Conservation (phyloP, 2,797 vertebrate species). For the Prunella strophiata region DNA sequence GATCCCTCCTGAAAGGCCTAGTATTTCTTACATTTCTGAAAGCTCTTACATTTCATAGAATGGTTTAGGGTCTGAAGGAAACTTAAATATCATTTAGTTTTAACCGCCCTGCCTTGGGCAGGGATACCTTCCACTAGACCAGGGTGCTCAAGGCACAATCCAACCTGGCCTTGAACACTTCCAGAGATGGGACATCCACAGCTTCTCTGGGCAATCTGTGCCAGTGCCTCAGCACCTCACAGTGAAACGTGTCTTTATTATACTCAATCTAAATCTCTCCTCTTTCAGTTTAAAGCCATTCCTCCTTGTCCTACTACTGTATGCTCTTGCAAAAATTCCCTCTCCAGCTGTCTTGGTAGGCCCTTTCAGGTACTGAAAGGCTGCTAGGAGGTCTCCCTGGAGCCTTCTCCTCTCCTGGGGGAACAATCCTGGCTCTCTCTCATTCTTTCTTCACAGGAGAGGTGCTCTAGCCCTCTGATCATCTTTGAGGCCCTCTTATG, state of each 20-base stretch:
- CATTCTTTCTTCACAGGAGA: not conserved
- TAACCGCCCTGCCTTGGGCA: rapidly evolving
- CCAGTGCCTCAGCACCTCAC: not conserved
- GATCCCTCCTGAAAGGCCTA: not conserved
- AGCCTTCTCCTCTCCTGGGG: not conserved
- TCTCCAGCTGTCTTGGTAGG: not conserved
- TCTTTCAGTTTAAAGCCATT: not conserved
- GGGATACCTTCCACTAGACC: not conserved
- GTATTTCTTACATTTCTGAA: not conserved
- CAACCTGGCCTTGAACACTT: not conserved
- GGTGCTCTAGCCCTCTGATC: not conserved
- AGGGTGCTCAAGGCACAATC: not conserved
- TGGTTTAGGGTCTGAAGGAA: not conserved
- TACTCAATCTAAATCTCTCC: not conserved
- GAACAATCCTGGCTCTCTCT: not conserved
- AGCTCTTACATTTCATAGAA: not conserved
- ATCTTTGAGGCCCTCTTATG: not conserved
- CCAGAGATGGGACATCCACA: not conserved
- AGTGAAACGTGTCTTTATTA: not conserved
- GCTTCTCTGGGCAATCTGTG: not conserved
- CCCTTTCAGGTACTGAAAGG: not conserved
- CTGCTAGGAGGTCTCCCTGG: not conserved
- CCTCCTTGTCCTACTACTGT: not conserved
- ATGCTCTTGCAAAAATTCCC: not conserved
- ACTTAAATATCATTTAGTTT: not conserved